These are phyloP conservation scores for Girardinichthys multiradiatus DNA, from an alignment of 2,113 vertebrate genomes.

Conservation along the genomic window DNA sequence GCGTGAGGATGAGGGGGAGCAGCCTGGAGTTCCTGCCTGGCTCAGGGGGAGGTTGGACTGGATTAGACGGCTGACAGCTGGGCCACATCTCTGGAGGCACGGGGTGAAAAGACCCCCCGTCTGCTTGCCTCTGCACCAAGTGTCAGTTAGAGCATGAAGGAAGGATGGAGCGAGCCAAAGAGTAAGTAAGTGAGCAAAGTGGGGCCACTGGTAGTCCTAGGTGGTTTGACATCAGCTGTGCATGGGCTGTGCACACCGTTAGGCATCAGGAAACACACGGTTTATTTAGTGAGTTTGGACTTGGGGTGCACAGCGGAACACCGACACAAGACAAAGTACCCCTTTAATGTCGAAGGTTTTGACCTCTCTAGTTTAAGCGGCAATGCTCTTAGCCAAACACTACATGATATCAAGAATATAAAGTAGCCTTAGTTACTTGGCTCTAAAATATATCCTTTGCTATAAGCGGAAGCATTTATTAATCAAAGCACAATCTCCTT, in stretches of 20 bases:
- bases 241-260: conserved; percentile 76
- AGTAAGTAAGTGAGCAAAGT: conserved; percentile 72
- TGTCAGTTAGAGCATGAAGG: conserved; percentile 82
- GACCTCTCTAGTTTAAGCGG: conserved; percentile 40
- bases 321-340: conserved; percentile 53
- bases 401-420: conserved; percentile 10
- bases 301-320: conserved; percentile 58
- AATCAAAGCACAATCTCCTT: conserved; percentile 67
- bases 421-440: conserved; percentile 23
- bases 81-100: conserved; percentile 80
- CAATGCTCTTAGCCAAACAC: conserved; percentile 20
- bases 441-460: conserved; percentile 37
- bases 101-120: conserved; percentile 72
- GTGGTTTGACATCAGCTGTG: conserved; percentile 76
- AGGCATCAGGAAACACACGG: conserved; percentile 77
- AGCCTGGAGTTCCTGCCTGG: conserved; percentile 71
- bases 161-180: conserved; percentile 76
- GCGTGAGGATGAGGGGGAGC: conserved; percentile 68
- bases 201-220: conserved; percentile 72
- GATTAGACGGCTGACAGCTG: conserved; percentile 83
- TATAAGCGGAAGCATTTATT: conserved; percentile 55
- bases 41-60: conserved; percentile 80
- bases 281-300: conserved; percentile 72
- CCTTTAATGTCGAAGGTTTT: conserved; percentile 45
- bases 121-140: conserved; percentile 78